Evolutionary conservation across 2,888 invertebrate species (phyloP), one percentile per base, ranked within the genome.

Genomic region (Diarsia brunnea): DNA sequence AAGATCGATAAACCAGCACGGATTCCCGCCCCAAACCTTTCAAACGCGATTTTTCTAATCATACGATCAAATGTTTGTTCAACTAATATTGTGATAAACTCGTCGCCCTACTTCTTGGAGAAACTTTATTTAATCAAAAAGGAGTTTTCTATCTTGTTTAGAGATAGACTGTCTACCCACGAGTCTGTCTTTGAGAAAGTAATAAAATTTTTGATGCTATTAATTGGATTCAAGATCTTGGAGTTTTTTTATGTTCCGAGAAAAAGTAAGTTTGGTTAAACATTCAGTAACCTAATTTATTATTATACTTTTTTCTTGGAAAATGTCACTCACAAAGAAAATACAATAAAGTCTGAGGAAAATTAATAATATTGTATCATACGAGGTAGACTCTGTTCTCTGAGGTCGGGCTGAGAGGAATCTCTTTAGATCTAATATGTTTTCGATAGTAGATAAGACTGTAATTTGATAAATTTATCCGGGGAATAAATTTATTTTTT

Each of bases 61-160:
- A 79, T 73, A 64, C 31, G 53, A 75, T 76, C 68, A 73, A 81
- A 87, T 79, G 60, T 78, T 87, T 85, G 71, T 65, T 72, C 65
- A 21, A 69, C 73, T 68, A 77, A 86, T 80, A 70, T 72, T 78
- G 61, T 69, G 72, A 67, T 70, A 73, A 78, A 69, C 49, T 73
- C 63, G 51, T 27, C 55, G 69, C 60, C 60, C 43, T 24, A 73
- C 38, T 63, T 65, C 67, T 31, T 7, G n/a, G 4, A 45, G 12
- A 5, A 69, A 72, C 51, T 67, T 79, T 69, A 77, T 75, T 73
- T 77, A 70, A 76, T 69, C 75, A 64, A n/a, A 43, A 67, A 64
- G 27, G 58, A 80, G 70, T 69, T 80, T 74, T 63, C 21, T 55
- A 53, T 67, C 31, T 65, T 64, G 21, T 38, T 66, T 60, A 47